Evolutionary conservation across 2,797 vertebrate genomes (phyloP).

Genomic region (Allobates femoralis): DNA sequence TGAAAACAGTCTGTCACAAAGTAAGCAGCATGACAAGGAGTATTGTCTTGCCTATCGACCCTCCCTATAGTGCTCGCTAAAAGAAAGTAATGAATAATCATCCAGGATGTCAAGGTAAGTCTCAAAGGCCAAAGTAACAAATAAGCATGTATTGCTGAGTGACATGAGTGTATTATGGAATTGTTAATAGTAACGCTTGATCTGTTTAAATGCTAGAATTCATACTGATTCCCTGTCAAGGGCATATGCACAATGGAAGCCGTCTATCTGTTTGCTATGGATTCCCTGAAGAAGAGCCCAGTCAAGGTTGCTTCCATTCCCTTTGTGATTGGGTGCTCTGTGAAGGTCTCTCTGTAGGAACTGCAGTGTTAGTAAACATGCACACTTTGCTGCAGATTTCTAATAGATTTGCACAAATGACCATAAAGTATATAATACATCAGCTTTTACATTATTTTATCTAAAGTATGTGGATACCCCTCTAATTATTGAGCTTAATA

Average conservation of each 20-base stretch:
- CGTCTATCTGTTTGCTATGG: neutral
- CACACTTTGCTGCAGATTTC: too few relatives aligned
- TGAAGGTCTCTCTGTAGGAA: neutral
- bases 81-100: neutral
- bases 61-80: neutral
- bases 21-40: conserved; percentile 13
- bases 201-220: neutral
- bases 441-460: too few relatives aligned
- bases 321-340: neutral
- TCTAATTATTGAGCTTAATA: too few relatives aligned
- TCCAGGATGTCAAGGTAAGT: neutral
- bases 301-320: neutral
- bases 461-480: too few relatives aligned
- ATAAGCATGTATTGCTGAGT: neutral
- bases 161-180: neutral
- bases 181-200: neutral
- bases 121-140: neutral
- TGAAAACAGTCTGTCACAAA: conserved; percentile 3
- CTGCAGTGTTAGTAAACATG: neutral
- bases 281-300: neutral
- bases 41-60: conserved; percentile 12
- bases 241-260: neutral
- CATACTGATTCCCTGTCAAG: neutral
- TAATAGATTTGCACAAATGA: too few relatives aligned
- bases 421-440: too few relatives aligned